A percentile compares a stretch with the other conserved stretches of the same genome.
phyloP scores from a whole-genome alignment of 1,140 invertebrate species.

The Neodiprion fabricii region DNA sequence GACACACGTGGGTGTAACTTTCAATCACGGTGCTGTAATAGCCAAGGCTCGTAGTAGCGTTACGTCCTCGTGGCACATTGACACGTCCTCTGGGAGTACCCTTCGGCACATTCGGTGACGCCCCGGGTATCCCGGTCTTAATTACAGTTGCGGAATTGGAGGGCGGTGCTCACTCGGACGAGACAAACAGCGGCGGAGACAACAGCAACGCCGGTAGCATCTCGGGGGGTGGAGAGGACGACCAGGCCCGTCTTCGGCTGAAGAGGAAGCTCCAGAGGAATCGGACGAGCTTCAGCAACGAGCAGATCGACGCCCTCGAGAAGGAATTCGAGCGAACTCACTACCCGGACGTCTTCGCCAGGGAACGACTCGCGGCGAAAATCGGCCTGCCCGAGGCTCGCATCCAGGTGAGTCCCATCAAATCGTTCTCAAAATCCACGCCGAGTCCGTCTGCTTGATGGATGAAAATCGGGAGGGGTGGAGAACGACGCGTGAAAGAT shows the following conservation, averaged over 20 bases:
- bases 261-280: constrained; percentile 98
- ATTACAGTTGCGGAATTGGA: constrained; percentile 56
- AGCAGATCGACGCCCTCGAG: constrained; percentile 98
- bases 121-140: not conserved
- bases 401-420: constrained; percentile 81
- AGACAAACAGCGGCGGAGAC: constrained; percentile 80
- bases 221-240: constrained; percentile 74
- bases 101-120: too few relatives aligned
- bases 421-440: too few relatives aligned
- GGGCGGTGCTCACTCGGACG: constrained; percentile 75
- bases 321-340: constrained; percentile 94
- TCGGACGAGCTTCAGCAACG: constrained; percentile 97
- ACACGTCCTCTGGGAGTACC: too few relatives aligned
- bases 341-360: constrained; percentile 93
- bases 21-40: too few relatives aligned
- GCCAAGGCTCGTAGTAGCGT: too few relatives aligned
- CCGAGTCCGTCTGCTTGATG: too few relatives aligned
- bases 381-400: constrained; percentile 96
- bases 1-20: too few relatives aligned
- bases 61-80: too few relatives aligned
- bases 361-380: constrained; percentile 94
- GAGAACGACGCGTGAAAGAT: too few relatives aligned
- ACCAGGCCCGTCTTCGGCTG: constrained; percentile 84
- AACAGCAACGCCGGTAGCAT: constrained; percentile 79
- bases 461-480: too few relatives aligned